These are phyloP conservation scores for Poeciliopsis presidionis DNA, from an alignment of 2,797 vertebrate genomes.

Conservation along the genomic window DNA sequence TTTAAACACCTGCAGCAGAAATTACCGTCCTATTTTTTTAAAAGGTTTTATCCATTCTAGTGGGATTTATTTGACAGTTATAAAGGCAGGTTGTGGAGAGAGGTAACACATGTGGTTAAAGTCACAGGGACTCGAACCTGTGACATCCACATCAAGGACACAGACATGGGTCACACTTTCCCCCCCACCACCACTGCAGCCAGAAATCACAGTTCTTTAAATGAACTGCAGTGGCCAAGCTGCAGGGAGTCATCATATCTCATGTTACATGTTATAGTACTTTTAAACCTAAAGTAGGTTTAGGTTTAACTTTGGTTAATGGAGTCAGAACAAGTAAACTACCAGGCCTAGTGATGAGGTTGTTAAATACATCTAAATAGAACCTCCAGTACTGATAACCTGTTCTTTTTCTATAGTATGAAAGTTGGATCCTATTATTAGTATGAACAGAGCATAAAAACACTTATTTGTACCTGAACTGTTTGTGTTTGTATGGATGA, in stretches of 20 bases:
- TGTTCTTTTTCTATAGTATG: not conserved
- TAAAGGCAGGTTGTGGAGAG: too few relatives aligned
- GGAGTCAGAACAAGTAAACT: not conserved
- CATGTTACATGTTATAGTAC: not conserved
- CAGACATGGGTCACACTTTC: too few relatives aligned
- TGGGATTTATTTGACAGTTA: too few relatives aligned
- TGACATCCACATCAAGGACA: too few relatives aligned
- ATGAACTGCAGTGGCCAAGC: not conserved
- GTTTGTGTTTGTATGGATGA: not conserved
- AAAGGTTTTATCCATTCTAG: too few relatives aligned
- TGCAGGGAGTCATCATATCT: not conserved
- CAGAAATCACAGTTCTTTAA: not conserved
- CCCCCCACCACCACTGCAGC: too few relatives aligned
- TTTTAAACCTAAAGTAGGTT: not conserved
- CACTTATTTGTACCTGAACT: not conserved
- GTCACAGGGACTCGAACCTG: too few relatives aligned
- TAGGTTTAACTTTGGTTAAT: not conserved
- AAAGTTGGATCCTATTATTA: not conserved
- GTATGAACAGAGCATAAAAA: not conserved
- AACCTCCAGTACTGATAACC: not conserved
- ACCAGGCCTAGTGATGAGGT: not conserved
- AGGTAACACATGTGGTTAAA: too few relatives aligned
- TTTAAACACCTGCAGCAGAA: not conserved
- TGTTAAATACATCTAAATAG: not conserved
- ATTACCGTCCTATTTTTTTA: not conserved